Evolutionary conservation across 30 jellyfish, hydroid and myxozoan species (phyloP).

Genomic region (Aurelia aurita): DNA sequence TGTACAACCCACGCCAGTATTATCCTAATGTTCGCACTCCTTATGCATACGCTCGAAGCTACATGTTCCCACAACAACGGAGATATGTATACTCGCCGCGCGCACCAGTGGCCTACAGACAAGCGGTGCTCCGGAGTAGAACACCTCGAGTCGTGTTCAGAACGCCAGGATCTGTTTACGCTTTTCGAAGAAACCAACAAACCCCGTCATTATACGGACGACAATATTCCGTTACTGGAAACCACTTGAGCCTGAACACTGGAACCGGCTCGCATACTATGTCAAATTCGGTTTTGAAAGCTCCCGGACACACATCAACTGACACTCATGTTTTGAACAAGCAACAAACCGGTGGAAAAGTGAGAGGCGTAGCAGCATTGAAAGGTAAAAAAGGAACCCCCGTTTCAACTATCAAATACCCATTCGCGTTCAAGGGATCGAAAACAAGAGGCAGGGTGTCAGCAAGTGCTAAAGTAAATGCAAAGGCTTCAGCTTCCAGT

Average conservation of each 20-base stretch:
- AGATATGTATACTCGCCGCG: slow-evolving; percentile 13
- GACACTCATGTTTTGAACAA: slow-evolving; percentile 57
- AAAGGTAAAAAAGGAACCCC: background rate
- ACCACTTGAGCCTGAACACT: slow-evolving; percentile 51
- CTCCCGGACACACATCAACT: slow-evolving; percentile 70
- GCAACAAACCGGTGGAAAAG: slow-evolving; percentile 69
- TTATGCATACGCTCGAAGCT: background rate
- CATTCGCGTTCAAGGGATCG: slow-evolving; percentile 14
- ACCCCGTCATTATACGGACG: slow-evolving; percentile 31
- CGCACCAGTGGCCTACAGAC: slow-evolving; percentile 36
- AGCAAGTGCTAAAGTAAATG: slow-evolving; percentile 66
- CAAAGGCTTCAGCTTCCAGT: slow-evolving; percentile 43
- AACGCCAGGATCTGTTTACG: background rate
- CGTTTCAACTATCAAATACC: slow-evolving; percentile 11
- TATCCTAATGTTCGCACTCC: slow-evolving; percentile 2
- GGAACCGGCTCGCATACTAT: slow-evolving; percentile 60
- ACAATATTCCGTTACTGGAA: slow-evolving; percentile 48
- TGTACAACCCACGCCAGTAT: slow-evolving; percentile 8
- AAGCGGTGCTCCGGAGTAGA: slow-evolving; percentile 27
- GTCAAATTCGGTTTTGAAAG: slow-evolving; percentile 49
- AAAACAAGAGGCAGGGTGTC: slow-evolving; percentile 33
- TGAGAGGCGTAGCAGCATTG: slow-evolving; percentile 56
- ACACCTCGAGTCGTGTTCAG: slow-evolving; percentile 3
- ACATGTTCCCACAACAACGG: slow-evolving; percentile 5
- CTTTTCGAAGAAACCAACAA: slow-evolving; percentile 11